A percentile compares a stretch with the other conserved stretches of the same genome.
phyloP scores from a whole-genome alignment of 2,797 vertebrate genomes.

The Phataginus tricuspis region DNA sequence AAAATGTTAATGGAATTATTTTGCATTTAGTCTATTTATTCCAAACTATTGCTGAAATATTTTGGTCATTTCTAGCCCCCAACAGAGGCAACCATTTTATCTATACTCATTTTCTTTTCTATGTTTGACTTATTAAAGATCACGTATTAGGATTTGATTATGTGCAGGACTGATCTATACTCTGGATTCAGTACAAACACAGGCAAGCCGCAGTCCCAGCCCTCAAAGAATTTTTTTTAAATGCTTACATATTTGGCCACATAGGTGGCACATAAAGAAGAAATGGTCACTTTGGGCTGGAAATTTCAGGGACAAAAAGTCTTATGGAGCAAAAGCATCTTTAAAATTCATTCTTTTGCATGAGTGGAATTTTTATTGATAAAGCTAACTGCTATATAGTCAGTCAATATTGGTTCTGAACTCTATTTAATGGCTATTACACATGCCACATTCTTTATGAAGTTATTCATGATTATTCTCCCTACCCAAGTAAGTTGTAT shows the following conservation, averaged over 20 bases:
- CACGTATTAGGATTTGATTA: background rate
- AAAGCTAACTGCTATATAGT: background rate
- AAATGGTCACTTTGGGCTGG: background rate
- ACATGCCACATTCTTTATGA: background rate
- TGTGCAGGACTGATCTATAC: background rate
- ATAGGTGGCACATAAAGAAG: background rate
- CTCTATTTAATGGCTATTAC: background rate
- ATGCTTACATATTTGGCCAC: background rate
- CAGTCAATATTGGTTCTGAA: background rate
- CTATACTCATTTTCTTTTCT: background rate
- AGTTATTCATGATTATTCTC: background rate
- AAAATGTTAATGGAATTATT: slow-evolving; percentile 28
- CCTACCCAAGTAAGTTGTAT: background rate
- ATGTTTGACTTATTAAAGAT: background rate
- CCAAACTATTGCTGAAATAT: background rate
- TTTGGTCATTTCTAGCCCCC: background rate
- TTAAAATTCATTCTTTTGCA: background rate
- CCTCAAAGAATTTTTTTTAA: background rate
- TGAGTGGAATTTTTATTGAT: background rate
- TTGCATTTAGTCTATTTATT: slow-evolving; percentile 22
- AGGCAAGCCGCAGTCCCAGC: background rate
- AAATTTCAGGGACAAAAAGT: background rate
- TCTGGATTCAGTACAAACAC: background rate
- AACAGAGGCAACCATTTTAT: background rate
- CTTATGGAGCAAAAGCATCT: background rate